Conservation (phyloP, 1,140 invertebrate genomes). For the Magallana gigas region DNA sequence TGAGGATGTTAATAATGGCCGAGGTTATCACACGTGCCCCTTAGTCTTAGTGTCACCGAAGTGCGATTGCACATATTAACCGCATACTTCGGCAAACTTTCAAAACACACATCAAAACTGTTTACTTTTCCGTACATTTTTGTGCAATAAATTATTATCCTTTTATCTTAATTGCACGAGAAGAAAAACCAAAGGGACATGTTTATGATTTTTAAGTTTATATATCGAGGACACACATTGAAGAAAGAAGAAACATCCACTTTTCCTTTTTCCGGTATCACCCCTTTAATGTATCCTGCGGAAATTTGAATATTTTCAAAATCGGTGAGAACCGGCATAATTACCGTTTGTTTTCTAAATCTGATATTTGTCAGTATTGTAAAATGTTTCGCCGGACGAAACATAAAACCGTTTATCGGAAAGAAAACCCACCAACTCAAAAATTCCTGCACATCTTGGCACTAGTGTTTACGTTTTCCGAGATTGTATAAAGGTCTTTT, state of each 20-base stretch:
- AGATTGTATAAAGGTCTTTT: conserved; percentile 36
- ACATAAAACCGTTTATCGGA: neutral
- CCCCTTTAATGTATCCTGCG: neutral
- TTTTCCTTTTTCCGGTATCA: too few relatives aligned
- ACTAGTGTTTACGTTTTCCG: conserved; percentile 10
- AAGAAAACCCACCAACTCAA: conserved; percentile 19
- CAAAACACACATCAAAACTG: neutral
- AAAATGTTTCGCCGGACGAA: neutral
- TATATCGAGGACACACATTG: neutral
- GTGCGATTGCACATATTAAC: neutral
- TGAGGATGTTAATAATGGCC: neutral
- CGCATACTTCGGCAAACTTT: neutral
- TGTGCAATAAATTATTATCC: neutral
- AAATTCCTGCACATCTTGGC: conserved; percentile 7
- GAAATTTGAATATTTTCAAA: neutral
- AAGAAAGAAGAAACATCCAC: too few relatives aligned
- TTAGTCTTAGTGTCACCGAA: neutral
- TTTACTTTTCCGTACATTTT: neutral
- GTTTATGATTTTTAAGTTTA: neutral
- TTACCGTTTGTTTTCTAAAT: neutral
- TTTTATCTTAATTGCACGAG: too few relatives aligned
- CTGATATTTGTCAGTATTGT: neutral
- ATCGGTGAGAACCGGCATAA: too few relatives aligned
- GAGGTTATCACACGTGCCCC: neutral
- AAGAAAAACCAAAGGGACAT: neutral